Evolutionary conservation across 2,113 vertebrate species (phyloP), one percentile per base, ranked within the genome.

Genomic region (Genyomyrus donnyi): DNA sequence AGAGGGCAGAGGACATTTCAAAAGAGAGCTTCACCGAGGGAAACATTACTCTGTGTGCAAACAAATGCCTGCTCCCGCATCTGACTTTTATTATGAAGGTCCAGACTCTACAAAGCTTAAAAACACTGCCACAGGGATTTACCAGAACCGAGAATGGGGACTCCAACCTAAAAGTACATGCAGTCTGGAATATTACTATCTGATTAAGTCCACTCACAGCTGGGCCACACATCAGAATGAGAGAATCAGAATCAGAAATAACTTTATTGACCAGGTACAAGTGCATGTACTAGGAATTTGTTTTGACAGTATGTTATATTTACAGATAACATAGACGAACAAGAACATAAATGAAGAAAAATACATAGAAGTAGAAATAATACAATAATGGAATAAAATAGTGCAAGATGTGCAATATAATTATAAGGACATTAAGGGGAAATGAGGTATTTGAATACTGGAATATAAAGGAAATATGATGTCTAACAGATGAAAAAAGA

Each of bases 41-140:
- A 85, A 86, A 85, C 21, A 85, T 4, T 66, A 48, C 39, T 66
- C 80, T 86, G 39, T 56, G 3, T 89, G n/a, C 15, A 58, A 49
- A 89, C 39, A 84, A 85, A 46, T 62, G 53, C 11, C 52, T 62
- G 70, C 15, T 86, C 50, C 27, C 27, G 19, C 53, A 90, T 39
- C n/a, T 85, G 52, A 52, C 84, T 58, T 66, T n/a, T 70, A 89
- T 88, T 50, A 85, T 31, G 31, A 46, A 89, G 74, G 27, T 83
- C 21, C n/a, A 62, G 45, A 85, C 52, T 58, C 10, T 8, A 42
- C 74, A 6, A 3, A 39, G 31, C 31, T 80, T 42, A 42, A 42
- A 42, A 42, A 80, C 15, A 0, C 74, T 42, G 35, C 74, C 74
- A 80, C 31, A 2, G 74, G 74, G 35, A 80, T 2, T 35, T 31